phyloP scores from a whole-genome alignment of 2,888 invertebrate species.

The Eurytoma californica region DNA sequence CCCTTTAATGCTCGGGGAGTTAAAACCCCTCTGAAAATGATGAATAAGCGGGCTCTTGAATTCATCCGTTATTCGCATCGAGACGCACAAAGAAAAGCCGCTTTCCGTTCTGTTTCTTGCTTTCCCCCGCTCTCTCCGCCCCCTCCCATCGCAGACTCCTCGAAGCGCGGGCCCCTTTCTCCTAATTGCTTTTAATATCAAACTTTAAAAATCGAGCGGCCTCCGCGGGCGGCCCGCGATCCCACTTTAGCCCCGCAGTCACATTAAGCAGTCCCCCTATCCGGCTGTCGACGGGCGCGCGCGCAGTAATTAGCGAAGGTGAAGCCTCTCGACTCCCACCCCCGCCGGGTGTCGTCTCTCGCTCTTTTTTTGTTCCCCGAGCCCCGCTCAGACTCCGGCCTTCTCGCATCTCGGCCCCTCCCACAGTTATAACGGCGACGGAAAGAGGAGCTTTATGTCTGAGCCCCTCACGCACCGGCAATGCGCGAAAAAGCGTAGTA shows the following conservation, averaged over 20 bases:
- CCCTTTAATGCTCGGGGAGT: slow-evolving; percentile 25
- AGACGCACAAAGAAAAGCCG: slow-evolving; percentile 38
- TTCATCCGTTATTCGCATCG: slow-evolving; percentile 40
- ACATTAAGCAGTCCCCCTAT: slow-evolving; percentile 23
- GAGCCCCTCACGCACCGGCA: not conserved
- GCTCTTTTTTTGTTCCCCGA: not conserved
- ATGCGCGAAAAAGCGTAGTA: too few species aligned
- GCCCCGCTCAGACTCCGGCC: not conserved
- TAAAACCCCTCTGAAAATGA: slow-evolving; percentile 36
- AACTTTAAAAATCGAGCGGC: slow-evolving; percentile 34
- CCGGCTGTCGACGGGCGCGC: slow-evolving; percentile 1
- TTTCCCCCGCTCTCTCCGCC: not conserved
- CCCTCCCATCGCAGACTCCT: not conserved
- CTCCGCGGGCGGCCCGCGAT: not conserved
- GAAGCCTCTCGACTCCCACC: slow-evolving; percentile 13
- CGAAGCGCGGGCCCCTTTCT: not conserved
- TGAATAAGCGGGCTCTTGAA: slow-evolving; percentile 40
- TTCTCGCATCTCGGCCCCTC: not conserved
- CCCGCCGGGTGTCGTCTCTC: not conserved
- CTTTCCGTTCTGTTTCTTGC: slow-evolving; percentile 27
- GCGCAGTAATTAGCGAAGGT: slow-evolving; percentile 39
- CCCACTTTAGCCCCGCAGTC: slow-evolving; percentile 27
- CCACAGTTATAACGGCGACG: not conserved
- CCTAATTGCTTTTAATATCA: slow-evolving; percentile 49
- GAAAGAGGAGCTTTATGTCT: not conserved